Percentiles rank a stretch among this genome's conserved stretches.
Evolutionary conservation across 2,888 invertebrate species (phyloP).

Genomic region (Meteorus cinctellus): DNA sequence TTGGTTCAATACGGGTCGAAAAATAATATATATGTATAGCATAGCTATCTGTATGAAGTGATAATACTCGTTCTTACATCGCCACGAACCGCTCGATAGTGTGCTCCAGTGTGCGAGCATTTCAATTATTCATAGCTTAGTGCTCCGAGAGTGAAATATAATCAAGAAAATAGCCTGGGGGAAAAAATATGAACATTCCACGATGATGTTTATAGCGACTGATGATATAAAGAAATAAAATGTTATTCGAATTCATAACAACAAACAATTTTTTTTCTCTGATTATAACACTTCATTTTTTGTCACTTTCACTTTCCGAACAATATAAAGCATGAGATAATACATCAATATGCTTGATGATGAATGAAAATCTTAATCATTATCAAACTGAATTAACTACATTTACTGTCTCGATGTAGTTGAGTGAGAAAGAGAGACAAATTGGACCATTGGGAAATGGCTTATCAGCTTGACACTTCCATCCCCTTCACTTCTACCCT

Average conservation of each 20-base stretch:
- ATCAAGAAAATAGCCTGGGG: not conserved
- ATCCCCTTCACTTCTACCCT: not conserved
- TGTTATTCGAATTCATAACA: not conserved
- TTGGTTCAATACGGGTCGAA: not conserved
- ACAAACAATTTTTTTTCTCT: not conserved
- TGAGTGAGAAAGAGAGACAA: slow-evolving; percentile 11
- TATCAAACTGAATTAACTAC: not conserved
- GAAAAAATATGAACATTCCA: not conserved
- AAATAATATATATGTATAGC: not conserved
- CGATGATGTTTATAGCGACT: not conserved
- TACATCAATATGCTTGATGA: not conserved
- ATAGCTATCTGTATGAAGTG: not conserved
- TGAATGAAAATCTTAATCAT: not conserved
- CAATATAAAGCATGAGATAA: not conserved
- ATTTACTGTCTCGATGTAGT: not conserved
- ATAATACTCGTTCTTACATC: not conserved
- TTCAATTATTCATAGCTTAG: slow-evolving; percentile 13
- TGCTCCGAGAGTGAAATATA: not conserved
- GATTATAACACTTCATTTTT: no score
- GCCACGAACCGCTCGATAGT: slow-evolving; percentile 9
- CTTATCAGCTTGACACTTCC: slow-evolving; percentile 16
- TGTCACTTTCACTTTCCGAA: not conserved
- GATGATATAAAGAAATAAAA: not conserved
- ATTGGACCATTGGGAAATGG: slow-evolving; percentile 15
- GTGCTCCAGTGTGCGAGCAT: not conserved